Conservation (phyloP, 2,113 vertebrate species). For the Cryptoleucopteryx plumbea region DNA sequence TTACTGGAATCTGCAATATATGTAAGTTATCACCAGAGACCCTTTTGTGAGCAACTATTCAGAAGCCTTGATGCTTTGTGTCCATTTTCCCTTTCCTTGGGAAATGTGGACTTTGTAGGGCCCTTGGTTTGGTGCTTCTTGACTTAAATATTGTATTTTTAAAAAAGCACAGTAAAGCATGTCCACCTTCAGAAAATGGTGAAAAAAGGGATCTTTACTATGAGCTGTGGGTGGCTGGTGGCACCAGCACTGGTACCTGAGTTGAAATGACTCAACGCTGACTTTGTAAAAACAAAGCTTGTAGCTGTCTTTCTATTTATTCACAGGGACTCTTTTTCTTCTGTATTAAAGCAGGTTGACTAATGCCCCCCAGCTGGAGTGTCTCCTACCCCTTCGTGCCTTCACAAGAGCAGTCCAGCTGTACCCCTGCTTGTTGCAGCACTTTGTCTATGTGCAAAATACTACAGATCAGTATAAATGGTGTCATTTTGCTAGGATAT, state of each 20-base stretch:
- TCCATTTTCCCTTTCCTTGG: neutral
- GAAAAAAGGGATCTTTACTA: neutral
- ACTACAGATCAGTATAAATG: neutral
- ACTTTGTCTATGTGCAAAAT: neutral
- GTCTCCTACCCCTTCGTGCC: neutral
- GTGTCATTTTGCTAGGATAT: neutral
- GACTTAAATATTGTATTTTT: neutral
- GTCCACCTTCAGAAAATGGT: neutral
- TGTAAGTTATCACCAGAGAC: neutral
- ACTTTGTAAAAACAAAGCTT: neutral
- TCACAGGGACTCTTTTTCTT: neutral
- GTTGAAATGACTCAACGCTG: neutral
- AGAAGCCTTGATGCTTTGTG: neutral
- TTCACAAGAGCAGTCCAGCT: neutral
- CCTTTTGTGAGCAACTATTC: neutral
- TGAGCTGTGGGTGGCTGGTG: neutral
- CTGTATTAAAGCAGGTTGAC: neutral
- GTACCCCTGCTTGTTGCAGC: neutral
- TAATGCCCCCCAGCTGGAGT: neutral
- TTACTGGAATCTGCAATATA: neutral
- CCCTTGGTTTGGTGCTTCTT: neutral
- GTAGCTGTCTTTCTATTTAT: neutral
- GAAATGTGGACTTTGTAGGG: neutral
- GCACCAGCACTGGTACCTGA: neutral
- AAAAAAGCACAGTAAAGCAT: neutral